Evolutionary conservation across 2,888 invertebrate species (phyloP).

Genomic region (Machimus atricapillus): DNA sequence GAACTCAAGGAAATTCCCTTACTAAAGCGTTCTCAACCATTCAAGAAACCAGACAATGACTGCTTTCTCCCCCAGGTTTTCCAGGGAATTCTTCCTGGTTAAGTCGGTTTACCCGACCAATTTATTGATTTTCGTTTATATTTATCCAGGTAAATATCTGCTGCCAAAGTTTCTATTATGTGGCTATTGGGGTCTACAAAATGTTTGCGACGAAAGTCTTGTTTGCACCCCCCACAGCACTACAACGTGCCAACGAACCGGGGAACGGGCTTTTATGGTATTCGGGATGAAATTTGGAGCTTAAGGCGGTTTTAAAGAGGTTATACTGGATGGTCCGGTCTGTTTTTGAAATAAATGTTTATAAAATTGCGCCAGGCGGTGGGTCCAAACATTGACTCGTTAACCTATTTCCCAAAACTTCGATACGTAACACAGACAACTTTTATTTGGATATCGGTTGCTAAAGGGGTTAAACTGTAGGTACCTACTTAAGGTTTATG

Average conservation of each 20-base stretch:
- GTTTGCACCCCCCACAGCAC: not conserved
- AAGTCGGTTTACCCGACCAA: constrained; percentile 3
- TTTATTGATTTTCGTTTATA: constrained; percentile 33
- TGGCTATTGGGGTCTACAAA: constrained; percentile 6
- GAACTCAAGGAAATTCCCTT: not conserved
- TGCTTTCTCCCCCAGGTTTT: not conserved
- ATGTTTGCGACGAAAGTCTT: constrained; percentile 13
- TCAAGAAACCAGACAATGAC: not conserved
- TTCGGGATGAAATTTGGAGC: not conserved
- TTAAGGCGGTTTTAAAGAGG: not conserved
- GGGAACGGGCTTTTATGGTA: not conserved
- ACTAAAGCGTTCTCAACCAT: not conserved
- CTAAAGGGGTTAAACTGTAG: not conserved
- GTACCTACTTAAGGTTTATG: not conserved
- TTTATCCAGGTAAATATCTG: constrained; percentile 29
- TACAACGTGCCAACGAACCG: not conserved
- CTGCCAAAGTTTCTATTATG: constrained; percentile 21
- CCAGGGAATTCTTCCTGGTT: not conserved
- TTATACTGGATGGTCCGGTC: not conserved
- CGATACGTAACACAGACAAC: not conserved
- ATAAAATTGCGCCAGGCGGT: not conserved
- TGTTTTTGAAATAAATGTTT: not conserved
- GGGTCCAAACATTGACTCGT: not conserved
- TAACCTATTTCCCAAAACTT: not conserved
- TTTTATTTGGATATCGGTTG: not conserved